Conservation (phyloP, 2,113 vertebrate species). For the Coptodon rendalli region DNA sequence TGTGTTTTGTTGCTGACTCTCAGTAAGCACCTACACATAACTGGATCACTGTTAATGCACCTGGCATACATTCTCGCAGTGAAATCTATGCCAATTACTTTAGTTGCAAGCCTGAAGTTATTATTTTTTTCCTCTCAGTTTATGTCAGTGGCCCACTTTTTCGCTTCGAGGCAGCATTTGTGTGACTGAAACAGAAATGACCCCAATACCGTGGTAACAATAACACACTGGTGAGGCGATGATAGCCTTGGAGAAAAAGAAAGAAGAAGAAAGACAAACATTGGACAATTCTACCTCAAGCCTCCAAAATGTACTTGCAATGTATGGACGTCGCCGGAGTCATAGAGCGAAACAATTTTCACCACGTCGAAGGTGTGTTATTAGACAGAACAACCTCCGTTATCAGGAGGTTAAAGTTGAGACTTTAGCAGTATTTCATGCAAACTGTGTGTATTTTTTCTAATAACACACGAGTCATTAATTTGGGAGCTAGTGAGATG, state of each 20-base stretch:
- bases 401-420: background rate
- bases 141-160: constrained; percentile 12
- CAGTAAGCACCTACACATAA: background rate
- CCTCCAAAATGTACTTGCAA: background rate
- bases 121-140: background rate
- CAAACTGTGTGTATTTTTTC: background rate
- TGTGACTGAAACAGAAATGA: constrained; percentile 1
- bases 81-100: background rate
- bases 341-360: background rate
- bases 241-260: constrained; percentile 1
- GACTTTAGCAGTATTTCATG: background rate
- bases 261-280: background rate
- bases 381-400: background rate
- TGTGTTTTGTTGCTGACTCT: background rate
- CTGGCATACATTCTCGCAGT: background rate
- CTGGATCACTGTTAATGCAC: constrained; percentile 9
- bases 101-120: background rate
- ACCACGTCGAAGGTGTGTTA: background rate
- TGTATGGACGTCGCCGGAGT: background rate
- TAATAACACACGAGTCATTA: background rate
- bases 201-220: constrained; percentile 12
- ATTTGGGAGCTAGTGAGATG: background rate
- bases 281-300: background rate
- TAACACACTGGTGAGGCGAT: background rate
- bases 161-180: constrained; percentile 3